Conservation (phyloP, 2,113 vertebrate species). For the Capreolus pygargus region DNA sequence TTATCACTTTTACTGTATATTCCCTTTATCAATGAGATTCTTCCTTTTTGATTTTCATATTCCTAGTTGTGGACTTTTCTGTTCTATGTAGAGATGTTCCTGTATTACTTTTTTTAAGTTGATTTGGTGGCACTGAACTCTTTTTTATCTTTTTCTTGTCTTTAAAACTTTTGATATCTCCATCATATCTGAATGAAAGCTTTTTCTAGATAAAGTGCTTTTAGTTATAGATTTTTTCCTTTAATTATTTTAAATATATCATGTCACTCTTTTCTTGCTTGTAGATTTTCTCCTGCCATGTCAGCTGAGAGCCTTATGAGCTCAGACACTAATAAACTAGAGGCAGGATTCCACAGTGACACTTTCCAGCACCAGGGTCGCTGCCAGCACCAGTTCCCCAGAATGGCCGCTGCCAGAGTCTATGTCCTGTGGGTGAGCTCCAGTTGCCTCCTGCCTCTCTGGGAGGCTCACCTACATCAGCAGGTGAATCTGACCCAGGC, state of each 20-base stretch:
- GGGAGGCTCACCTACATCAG: background rate
- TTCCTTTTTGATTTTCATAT: background rate
- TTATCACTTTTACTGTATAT: background rate
- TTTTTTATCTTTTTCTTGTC: background rate
- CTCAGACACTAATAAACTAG: background rate
- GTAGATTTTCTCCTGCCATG: background rate
- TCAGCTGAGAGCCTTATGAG: background rate
- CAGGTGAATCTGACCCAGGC: background rate
- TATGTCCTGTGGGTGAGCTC: background rate
- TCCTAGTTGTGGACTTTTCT: background rate
- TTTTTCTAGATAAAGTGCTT: background rate
- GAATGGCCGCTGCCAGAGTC: background rate
- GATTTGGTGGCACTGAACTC: fast-evolving
- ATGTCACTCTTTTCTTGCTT: background rate
- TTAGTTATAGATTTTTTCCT: background rate
- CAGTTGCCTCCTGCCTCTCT: background rate
- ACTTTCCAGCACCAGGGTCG: background rate
- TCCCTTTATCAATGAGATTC: background rate
- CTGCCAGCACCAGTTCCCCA: background rate
- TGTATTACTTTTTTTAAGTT: background rate
- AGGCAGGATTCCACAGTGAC: background rate
- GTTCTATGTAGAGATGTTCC: background rate
- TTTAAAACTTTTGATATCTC: background rate
- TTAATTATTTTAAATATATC: background rate
- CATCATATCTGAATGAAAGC: background rate